Evolutionary conservation across 2,113 vertebrate genomes (phyloP).

Genomic region (Sakesphorus luctuosus): DNA sequence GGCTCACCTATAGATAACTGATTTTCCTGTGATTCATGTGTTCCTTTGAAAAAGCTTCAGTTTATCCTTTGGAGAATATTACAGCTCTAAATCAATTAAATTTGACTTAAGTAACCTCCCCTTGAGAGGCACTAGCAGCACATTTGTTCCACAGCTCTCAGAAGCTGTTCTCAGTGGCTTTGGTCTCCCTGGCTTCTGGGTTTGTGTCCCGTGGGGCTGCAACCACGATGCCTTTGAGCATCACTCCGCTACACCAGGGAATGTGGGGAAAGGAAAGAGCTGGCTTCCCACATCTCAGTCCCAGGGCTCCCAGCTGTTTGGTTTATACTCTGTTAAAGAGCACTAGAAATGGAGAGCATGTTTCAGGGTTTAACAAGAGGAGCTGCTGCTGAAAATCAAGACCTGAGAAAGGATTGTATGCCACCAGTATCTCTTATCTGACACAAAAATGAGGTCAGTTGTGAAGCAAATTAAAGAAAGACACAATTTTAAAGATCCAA

Average conservation of each 20-base stretch:
- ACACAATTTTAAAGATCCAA: not conserved
- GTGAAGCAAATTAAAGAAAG: not conserved
- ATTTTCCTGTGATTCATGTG: fast-evolving
- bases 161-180: not conserved
- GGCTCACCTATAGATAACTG: not conserved
- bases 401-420: not conserved
- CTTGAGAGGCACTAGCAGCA: not conserved
- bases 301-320: not conserved
- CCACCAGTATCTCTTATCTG: not conserved
- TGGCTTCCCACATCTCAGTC: not conserved
- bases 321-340: not conserved
- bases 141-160: not conserved
- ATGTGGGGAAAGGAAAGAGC: not conserved
- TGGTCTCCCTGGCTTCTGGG: not conserved
- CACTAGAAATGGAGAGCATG: fast-evolving
- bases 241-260: fast-evolving
- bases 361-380: not conserved
- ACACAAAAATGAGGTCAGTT: not conserved
- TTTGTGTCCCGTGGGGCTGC: not conserved
- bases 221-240: not conserved
- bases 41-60: not conserved
- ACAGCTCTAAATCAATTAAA: not conserved
- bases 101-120: not conserved
- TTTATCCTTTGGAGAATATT: not conserved
- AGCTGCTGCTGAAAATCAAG: not conserved